Evolutionary conservation across 2,113 vertebrate genomes (phyloP).

Genomic region (Erinaceus europaeus): DNA sequence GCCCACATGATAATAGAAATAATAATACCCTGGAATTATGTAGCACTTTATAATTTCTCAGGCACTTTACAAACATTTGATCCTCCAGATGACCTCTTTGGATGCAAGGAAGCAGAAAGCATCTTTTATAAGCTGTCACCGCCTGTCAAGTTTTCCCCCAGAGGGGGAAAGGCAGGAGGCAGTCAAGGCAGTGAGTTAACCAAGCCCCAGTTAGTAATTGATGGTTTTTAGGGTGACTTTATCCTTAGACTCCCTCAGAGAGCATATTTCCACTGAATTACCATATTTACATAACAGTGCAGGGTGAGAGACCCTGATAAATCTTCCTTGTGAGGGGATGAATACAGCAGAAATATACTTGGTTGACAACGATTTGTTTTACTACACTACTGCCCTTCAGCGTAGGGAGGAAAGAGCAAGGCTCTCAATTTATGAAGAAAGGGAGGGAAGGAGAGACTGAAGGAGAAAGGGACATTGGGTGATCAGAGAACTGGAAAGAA

Average conservation of each 20-base stretch:
- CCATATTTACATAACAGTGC: conserved; percentile 65
- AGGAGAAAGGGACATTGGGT: not conserved
- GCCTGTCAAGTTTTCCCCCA: conserved; percentile 3
- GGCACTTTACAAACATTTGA: conserved; percentile 48
- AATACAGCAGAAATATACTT: conserved; percentile 58
- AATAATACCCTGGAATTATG: conserved; percentile 51
- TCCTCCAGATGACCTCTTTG: conserved; percentile 47
- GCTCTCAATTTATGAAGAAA: conserved; percentile 43
- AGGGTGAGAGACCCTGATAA: conserved; percentile 62
- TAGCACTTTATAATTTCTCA: conserved; percentile 49
- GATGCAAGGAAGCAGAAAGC: conserved; percentile 32
- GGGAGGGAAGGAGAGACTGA: not conserved
- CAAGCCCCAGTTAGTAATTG: conserved; percentile 36
- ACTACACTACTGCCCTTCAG: conserved; percentile 60
- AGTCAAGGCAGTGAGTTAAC: conserved; percentile 13
- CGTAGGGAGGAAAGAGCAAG: conserved; percentile 53
- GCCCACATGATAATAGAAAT: conserved; percentile 39
- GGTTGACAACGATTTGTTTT: conserved; percentile 67
- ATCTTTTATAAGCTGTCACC: conserved; percentile 44
- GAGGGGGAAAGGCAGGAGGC: not conserved
- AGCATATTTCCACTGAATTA: conserved; percentile 62
- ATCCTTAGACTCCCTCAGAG: conserved; percentile 47
- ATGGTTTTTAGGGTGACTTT: conserved; percentile 63
- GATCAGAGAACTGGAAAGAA: not conserved
- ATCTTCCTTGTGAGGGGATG: conserved; percentile 48